These are phyloP conservation scores for Cephus rjabovi DNA, from an alignment of 2,888 invertebrate species.

Conservation along the genomic window DNA sequence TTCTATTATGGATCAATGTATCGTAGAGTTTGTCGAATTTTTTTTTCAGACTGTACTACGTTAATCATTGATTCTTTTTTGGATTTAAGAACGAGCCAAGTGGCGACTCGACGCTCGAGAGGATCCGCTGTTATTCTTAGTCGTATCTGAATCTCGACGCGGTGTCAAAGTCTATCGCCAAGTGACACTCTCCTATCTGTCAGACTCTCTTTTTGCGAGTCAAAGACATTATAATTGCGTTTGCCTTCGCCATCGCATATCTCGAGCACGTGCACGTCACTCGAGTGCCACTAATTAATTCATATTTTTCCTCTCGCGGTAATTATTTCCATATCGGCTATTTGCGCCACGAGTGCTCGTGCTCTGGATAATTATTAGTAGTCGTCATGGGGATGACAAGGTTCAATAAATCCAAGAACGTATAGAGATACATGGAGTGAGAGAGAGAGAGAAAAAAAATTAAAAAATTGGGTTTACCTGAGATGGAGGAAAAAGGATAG, in stretches of 20 bases:
- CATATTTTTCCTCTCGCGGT: slow-evolving; percentile 39
- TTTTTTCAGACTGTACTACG: not conserved
- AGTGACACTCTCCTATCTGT: not conserved
- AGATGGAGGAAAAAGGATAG: not conserved
- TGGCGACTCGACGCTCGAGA: not conserved
- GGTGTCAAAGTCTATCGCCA: slow-evolving; percentile 14
- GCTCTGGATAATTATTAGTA: slow-evolving; percentile 2
- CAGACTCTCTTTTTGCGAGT: slow-evolving; percentile 22
- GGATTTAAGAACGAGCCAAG: not conserved
- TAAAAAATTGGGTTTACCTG: not conserved
- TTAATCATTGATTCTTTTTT: not conserved
- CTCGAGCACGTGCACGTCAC: slow-evolving; percentile 40
- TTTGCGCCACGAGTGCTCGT: slow-evolving; percentile 14
- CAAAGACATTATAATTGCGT: slow-evolving; percentile 32
- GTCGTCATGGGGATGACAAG: not conserved
- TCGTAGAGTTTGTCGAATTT: not conserved
- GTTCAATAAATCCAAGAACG: not conserved
- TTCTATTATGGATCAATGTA: accelerated
- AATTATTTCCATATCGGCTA: slow-evolving; percentile 49
- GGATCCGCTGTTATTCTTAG: not conserved
- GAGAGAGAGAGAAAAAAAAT: not conserved
- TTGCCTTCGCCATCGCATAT: slow-evolving; percentile 39
- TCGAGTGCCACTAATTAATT: slow-evolving; percentile 51
- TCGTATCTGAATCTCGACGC: not conserved
- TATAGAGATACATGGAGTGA: not conserved